Percentiles rank a stretch among this genome's conserved stretches.
Evolutionary conservation across 2,888 invertebrate species (phyloP).

Genomic region (Synanthedon myopaeformis): DNA sequence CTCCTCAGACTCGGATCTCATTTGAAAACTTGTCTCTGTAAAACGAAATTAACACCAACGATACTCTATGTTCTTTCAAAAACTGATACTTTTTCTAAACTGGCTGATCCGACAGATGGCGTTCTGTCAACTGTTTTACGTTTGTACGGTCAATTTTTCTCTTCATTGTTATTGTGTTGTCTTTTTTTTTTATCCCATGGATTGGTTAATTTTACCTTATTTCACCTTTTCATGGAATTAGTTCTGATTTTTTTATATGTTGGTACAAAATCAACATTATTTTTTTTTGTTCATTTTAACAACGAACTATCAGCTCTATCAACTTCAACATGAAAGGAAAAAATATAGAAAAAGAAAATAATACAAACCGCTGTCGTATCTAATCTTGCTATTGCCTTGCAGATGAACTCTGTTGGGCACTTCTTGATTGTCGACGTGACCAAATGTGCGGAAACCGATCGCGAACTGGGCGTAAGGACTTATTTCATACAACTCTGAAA

Average conservation of each 20-base stretch:
- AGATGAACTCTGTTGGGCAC: slow-evolving; percentile 43
- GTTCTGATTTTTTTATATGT: too few species aligned
- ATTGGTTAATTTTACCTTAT: too few species aligned
- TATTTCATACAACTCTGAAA: slow-evolving; percentile 61
- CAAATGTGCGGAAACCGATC: slow-evolving; percentile 65
- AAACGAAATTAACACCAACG: slow-evolving; percentile 4
- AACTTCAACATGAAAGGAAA: not conserved
- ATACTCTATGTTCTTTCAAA: not conserved
- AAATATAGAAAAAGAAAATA: not conserved
- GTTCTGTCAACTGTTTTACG: too few species aligned
- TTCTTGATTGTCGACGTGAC: slow-evolving; percentile 64
- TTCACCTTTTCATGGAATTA: too few species aligned
- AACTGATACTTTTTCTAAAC: too few species aligned
- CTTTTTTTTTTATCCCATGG: too few species aligned
- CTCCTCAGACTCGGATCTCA: slow-evolving; percentile 64
- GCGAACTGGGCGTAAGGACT: slow-evolving; percentile 67
- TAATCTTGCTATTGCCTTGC: slow-evolving; percentile 48
- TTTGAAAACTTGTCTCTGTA: slow-evolving; percentile 66
- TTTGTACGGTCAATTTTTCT: too few species aligned
- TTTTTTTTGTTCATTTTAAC: too few species aligned
- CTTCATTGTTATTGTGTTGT: too few species aligned
- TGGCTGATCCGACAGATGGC: too few species aligned
- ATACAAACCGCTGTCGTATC: slow-evolving; percentile 58
- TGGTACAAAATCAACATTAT: too few species aligned
- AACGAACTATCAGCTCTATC: not conserved